Evolutionary conservation across 2,797 vertebrate species (phyloP).

Genomic region (Octomys mimax): DNA sequence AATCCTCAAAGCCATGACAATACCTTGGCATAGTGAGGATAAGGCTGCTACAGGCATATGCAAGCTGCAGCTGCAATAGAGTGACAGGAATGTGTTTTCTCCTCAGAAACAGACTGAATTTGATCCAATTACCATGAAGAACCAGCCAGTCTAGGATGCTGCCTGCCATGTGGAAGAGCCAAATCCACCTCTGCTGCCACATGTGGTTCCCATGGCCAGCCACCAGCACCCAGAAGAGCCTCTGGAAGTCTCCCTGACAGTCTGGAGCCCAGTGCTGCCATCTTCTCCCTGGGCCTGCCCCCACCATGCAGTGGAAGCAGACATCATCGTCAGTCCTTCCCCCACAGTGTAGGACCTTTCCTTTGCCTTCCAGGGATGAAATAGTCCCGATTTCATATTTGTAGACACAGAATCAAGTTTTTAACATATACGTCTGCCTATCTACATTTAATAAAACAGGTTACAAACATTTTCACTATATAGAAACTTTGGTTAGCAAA

Average conservation of each 20-base stretch:
- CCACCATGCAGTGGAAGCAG: conserved; percentile 40
- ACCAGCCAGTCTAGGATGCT: conserved; percentile 82
- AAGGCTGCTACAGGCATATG: background rate
- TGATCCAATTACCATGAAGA: conserved; percentile 77
- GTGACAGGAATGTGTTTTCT: conserved; percentile 78
- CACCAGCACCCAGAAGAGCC: background rate
- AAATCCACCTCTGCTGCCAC: conserved; percentile 78
- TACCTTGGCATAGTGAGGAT: background rate
- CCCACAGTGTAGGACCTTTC: conserved; percentile 80
- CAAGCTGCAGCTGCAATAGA: background rate
- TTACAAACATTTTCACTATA: conserved; percentile 84
- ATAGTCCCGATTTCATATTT: conserved; percentile 86
- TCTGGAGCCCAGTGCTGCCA: conserved; percentile 52
- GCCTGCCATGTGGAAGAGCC: conserved; percentile 75
- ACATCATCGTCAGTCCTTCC: conserved; percentile 20
- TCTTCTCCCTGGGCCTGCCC: background rate
- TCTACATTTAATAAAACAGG: conserved; percentile 84
- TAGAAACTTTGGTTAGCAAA: conserved; percentile 86
- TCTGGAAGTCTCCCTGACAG: conserved; percentile 50
- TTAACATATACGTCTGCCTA: conserved; percentile 85
- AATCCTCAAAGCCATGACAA: background rate
- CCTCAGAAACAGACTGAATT: conserved; percentile 89
- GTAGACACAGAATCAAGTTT: conserved; percentile 84
- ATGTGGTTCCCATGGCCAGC: conserved; percentile 71
- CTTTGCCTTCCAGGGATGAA: conserved; percentile 87